Conservation (phyloP, 1,140 invertebrate genomes). For the Cherax quadricarinatus region DNA sequence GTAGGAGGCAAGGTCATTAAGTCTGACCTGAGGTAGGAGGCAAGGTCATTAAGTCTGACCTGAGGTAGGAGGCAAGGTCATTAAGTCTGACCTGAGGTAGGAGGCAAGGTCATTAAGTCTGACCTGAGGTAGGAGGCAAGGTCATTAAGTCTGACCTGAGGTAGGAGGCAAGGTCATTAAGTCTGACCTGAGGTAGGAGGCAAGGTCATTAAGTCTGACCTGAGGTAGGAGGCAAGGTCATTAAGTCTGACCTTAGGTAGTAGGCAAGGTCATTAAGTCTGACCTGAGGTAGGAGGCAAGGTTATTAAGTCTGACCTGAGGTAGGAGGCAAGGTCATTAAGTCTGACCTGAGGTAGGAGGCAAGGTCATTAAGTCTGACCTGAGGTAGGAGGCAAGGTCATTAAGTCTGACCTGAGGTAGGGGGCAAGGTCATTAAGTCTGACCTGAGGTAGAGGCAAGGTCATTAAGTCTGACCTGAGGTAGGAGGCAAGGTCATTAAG, state of each 20-base stretch:
- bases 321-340: no score
- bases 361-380: neutral
- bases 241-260: neutral
- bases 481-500: no score
- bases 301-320: neutral
- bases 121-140: neutral
- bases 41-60: neutral
- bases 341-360: constrained; percentile 75
- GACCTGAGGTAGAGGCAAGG: neutral
- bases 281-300: neutral
- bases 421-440: neutral
- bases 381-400: neutral
- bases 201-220: neutral
- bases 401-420: neutral
- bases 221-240: neutral
- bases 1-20: neutral
- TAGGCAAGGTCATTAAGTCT: neutral
- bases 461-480: neutral
- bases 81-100: neutral
- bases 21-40: neutral
- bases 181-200: constrained; percentile 75
- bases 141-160: neutral
- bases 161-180: no score
- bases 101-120: neutral
- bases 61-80: neutral